These are phyloP conservation scores for Bergia puertoricense DNA, from an alignment of 92 coral and sea anemone species.

Conservation along the genomic window DNA sequence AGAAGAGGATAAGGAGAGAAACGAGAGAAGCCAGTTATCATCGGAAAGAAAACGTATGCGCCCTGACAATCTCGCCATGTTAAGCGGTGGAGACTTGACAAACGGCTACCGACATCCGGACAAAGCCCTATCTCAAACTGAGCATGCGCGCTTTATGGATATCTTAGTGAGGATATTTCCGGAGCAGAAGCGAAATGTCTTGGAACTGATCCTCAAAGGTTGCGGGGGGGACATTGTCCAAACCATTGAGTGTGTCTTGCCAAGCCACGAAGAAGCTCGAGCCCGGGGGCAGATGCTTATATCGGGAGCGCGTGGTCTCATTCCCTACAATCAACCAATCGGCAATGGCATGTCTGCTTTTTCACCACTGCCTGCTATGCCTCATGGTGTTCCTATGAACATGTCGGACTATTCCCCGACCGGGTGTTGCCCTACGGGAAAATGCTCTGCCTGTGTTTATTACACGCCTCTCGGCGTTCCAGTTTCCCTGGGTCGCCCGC, in stretches of 20 bases:
- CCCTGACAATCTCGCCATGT: conserved; percentile 55
- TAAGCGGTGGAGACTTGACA: conserved; percentile 42
- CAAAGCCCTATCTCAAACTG: conserved; percentile 48
- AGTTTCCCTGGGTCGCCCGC: conserved; percentile 46
- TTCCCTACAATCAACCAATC: conserved; percentile 62
- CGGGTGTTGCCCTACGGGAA: conserved; percentile 70
- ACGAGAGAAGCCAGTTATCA: conserved; percentile 49
- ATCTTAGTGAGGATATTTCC: conserved; percentile 89
- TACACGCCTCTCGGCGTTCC: conserved; percentile 80
- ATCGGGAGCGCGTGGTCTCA: conserved; percentile 58
- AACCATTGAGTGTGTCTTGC: conserved; percentile 91
- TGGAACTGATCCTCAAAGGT: conserved; percentile 88
- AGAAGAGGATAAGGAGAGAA: conserved; percentile 55
- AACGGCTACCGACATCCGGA: conserved; percentile 53
- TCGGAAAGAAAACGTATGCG: conserved; percentile 78
- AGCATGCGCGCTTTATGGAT: conserved; percentile 81
- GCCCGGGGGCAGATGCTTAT: conserved; percentile 74
- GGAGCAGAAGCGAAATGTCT: conserved; percentile 87
- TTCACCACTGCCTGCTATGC: conserved; percentile 71
- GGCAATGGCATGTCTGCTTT: conserved; percentile 79
- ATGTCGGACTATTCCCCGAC: conserved; percentile 72
- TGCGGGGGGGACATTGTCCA: conserved; percentile 97
- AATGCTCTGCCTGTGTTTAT: conserved; percentile 82
- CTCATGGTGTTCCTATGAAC: conserved; percentile 70
- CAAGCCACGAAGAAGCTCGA: conserved; percentile 94